Evolutionary conservation across 1,140 invertebrate genomes (phyloP), one percentile per base, ranked within the genome.

Genomic region (Sminthurinus signatus): DNA sequence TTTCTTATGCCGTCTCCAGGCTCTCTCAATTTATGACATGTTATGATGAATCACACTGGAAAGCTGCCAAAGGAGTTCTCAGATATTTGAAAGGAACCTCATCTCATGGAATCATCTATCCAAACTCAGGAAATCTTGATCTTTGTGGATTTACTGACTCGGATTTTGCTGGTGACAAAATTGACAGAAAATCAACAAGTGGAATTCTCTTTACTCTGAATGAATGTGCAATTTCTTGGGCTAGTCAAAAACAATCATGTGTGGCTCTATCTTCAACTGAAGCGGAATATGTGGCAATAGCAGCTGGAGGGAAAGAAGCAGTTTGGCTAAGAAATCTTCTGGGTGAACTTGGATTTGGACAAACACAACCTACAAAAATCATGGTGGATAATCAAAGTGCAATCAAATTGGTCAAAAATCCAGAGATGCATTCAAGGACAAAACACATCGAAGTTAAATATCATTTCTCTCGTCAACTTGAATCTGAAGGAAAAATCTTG

Each of bases 71-170:
- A 66, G 48, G 72, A 39, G 65, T 79, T n/a, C 69, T 78, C 28
- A 68, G 73, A 55, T 78, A 77, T 71, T 65, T 80, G 8, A 74
- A 76, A 48, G 64, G 67, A 32, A 77, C 73, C 15, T 39, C 52
- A 23, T 43, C 71, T n/a, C 55, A n/a, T 1, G 64, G 54, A 15
- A 44, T 64, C 14, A 44, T 12, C 12, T 69, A 57, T 48, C n/a
- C 42, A 42, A 15, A 21, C 31, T 17, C 32, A 44, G 17, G 48
- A n/a, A 46, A 43, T 19, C 19, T 28, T 0, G 23, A 39, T 8
- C 56, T 73, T 4, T 4, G 32, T 8, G 72, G 62, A 21, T 74
- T 65, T 31, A 68, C 65, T 32, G 73, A 74, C 56, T 61, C 72
- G 2, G 73, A 74, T 43, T 73, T 64, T 62, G 73, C 67, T 44